Evolutionary conservation across 2,888 invertebrate genomes (phyloP).

Genomic region (Megaustenia siamemsis): DNA sequence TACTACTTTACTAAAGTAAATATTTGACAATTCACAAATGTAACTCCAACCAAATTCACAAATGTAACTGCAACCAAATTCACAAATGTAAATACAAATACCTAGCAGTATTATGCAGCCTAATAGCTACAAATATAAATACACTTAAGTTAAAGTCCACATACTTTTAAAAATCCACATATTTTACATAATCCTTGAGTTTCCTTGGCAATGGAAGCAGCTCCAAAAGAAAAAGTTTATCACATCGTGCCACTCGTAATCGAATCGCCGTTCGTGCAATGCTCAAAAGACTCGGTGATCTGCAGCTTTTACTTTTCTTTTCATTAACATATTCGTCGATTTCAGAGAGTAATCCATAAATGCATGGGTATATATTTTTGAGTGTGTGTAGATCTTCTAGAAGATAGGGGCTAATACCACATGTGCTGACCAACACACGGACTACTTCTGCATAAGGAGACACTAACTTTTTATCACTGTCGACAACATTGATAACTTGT

Average conservation of each 20-base stretch:
- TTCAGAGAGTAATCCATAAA: slow-evolving; percentile 19
- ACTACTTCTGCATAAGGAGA: slow-evolving; percentile 64
- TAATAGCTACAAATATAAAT: too few relatives aligned
- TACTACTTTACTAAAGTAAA: too few relatives aligned
- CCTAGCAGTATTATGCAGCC: too few relatives aligned
- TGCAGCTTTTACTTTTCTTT: slow-evolving; percentile 50
- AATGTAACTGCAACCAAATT: too few relatives aligned
- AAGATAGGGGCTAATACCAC: slow-evolving; percentile 34
- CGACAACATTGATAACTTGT: not conserved
- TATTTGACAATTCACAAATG: too few relatives aligned
- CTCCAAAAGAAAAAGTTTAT: slow-evolving; percentile 59
- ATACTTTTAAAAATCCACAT: slow-evolving; percentile 43
- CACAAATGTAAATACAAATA: too few relatives aligned
- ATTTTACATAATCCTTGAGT: slow-evolving; percentile 61
- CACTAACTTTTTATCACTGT: slow-evolving; percentile 35
- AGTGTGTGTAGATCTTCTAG: slow-evolving; percentile 29
- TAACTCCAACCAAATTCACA: too few relatives aligned
- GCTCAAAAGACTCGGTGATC: slow-evolving; percentile 58
- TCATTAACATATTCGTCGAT: slow-evolving; percentile 58
- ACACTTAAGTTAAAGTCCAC: too few relatives aligned
- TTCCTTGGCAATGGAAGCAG: slow-evolving; percentile 61
- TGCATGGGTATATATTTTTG: slow-evolving; percentile 6
- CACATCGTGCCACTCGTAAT: slow-evolving; percentile 54
- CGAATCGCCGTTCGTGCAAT: slow-evolving; percentile 60
- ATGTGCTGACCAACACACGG: slow-evolving; percentile 58